Base-by-base conservation (phyloP, 2,113 vertebrate genomes). In the Polypterus senegalus region DNA sequence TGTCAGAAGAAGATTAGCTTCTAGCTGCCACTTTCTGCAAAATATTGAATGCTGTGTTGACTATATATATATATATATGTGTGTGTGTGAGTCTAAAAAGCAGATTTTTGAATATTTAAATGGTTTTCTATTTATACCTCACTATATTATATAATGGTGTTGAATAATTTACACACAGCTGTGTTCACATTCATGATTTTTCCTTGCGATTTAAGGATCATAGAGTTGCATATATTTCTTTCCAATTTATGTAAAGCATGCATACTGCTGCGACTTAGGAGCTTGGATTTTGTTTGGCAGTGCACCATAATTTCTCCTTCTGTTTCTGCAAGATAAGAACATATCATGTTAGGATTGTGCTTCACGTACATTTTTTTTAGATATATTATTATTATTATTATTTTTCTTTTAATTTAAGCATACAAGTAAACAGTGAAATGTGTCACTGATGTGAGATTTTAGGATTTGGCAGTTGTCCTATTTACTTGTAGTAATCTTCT, bases 101-200 rank as follows among this genome's bases (percentile, higher is more conserved):
- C 7, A 57, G n/a, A 9, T 44, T 2, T 57, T 43, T 57, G 46
- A 59, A 66, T 60, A 46, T 54, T 66, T 48, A 44, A 53, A 48
- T 58, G 49, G 11, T 65, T 46, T 6, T 61, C 48, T 61, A 48
- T 58, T 47, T 61, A 62, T 57, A 62, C 61, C 59, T 49, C 56
- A n/a, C 59, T 47, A 52, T 57, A 47, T 66, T 66, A 66, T 48
- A 58, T 61, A 66, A 66, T 55, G 6, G 60, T 45, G 44, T 49
- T 66, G 61, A 66, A 66, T 66, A 59, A 66, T 66, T 62, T 66
- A 62, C 56, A 48, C 49, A 49, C 5, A 11, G 47, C 43, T 6
- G 45, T 66, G 46, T 62, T 61, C 44, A 51, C 53, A 55, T 52
- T 46, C n/a, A 48, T 51, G 46, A 58, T 7, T 53, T 58, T 48